phyloP scores from a whole-genome alignment of 2,113 vertebrate genomes.

The Psilopogon haemacephalus region DNA sequence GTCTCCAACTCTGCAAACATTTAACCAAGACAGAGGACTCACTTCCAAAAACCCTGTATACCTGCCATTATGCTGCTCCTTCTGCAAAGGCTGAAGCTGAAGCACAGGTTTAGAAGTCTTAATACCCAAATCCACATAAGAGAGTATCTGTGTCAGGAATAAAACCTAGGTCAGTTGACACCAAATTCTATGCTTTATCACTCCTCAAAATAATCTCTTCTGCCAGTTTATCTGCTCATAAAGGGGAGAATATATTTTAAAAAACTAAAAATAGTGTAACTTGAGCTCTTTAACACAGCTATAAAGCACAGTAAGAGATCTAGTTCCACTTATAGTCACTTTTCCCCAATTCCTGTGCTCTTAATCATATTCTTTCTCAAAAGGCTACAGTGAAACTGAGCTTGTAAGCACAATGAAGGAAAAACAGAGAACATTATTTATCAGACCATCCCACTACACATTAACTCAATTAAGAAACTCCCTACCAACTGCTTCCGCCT shows the following conservation, averaged over 20 bases:
- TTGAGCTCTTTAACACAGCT: background rate
- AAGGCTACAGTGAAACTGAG: background rate
- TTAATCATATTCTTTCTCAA: background rate
- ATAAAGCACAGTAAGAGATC: background rate
- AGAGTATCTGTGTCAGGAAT: background rate
- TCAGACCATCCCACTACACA: background rate
- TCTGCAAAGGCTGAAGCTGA: background rate
- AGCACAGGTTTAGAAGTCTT: background rate
- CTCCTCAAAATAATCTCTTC: background rate
- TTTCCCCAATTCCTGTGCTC: background rate
- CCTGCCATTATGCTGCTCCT: background rate
- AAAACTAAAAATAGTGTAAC: background rate
- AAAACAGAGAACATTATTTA: background rate
- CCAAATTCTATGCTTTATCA: background rate
- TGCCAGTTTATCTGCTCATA: background rate
- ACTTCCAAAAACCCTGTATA: background rate
- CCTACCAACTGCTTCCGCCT: slow-evolving; percentile 19
- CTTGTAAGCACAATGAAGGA: background rate
- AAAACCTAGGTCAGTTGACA: background rate
- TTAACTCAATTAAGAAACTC: slow-evolving; percentile 41
- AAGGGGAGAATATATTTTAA: background rate
- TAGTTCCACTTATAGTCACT: background rate
- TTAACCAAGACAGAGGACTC: background rate
- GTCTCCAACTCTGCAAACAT: background rate
- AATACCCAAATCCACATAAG: background rate